Base-by-base conservation (phyloP, 2,113 vertebrate species). In the Neogobius melanostomus region DNA sequence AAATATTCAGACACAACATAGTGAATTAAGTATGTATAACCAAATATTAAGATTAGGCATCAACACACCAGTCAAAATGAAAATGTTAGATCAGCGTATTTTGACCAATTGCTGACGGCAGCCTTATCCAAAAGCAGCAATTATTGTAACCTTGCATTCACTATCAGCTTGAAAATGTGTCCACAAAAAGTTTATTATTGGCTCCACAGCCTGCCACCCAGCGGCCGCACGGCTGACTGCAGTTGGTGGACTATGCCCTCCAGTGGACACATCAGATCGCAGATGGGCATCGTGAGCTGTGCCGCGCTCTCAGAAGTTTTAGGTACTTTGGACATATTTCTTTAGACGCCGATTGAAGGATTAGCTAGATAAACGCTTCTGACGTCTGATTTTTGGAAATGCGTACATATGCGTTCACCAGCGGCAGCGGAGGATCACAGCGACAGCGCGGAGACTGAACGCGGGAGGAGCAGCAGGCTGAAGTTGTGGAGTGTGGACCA, bases 181-280 rank as follows among this genome's bases (percentile, higher is more conserved):
- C 21, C 4, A 36, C 1, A 36, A 36, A 5, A 36, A 36, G 28
- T 36, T 36, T 36, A 36, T 36, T 36, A 36, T 36, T 7, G 51
- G 11, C 51, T 53, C 6, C 46, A 47, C 6, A 8, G 3, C 6
- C 4, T 17, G 16, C 51, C 0, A 5, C 21, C 60, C n/a, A 10
- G 59, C 44, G 11, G 69, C 72, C 73, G 82, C 81, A 78, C 71
- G 71, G 76, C 6, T 12, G 11, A 4, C 4, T 36, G 0, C 60
- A 64, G 80, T 21, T 28, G 28, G n/a, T 28, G 28, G 11, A 75
- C 66, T 54, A 54, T 54, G 87, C 88, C 82, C 85, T 77, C 88
- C 59, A 77, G 83, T 73, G 90, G 89, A 76, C 77, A 46, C 73
- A 48, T 11, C 12, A 11, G 62, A 11, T 6, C 14, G 53, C 11